phyloP scores from a whole-genome alignment of 2,797 vertebrate species.

The Salmo trutta region DNA sequence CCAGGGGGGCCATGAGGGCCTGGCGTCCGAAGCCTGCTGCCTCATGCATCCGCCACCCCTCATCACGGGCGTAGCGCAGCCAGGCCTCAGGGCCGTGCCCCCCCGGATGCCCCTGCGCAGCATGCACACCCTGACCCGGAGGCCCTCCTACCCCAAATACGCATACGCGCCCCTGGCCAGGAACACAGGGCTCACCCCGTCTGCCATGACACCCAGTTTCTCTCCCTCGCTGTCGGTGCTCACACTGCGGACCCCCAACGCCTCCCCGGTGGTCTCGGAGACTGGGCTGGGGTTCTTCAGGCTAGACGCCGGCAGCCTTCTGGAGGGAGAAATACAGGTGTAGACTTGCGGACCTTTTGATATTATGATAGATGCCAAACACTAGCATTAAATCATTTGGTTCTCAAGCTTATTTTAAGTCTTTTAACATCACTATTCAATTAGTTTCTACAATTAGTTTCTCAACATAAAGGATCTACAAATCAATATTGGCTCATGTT shows the following conservation, averaged over 20 bases:
- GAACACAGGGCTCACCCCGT: slow-evolving; percentile 75
- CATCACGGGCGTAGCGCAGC: slow-evolving; percentile 86
- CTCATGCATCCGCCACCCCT: slow-evolving; percentile 86
- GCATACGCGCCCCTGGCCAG: slow-evolving; percentile 72
- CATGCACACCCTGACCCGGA: slow-evolving; percentile 56
- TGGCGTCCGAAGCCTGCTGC: slow-evolving; percentile 72
- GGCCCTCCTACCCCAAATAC: slow-evolving; percentile 72
- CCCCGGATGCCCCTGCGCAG: slow-evolving; percentile 76
- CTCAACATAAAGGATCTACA: too few species aligned
- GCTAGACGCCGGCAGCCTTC: slow-evolving; percentile 67
- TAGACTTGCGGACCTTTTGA: slow-evolving; percentile 53
- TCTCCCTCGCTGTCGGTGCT: slow-evolving; percentile 86
- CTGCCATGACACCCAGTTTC: slow-evolving; percentile 83
- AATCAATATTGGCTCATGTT: neutral
- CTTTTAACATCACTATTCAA: too few species aligned
- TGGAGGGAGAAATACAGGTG: slow-evolving; percentile 81
- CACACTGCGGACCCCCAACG: slow-evolving; percentile 75
- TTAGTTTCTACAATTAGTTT: too few species aligned
- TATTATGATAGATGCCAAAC: neutral
- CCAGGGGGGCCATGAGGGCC: slow-evolving; percentile 58
- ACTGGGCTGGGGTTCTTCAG: slow-evolving; percentile 67
- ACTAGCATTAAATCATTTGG: neutral
- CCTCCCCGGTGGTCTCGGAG: slow-evolving; percentile 77
- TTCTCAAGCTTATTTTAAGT: neutral
- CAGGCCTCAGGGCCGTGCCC: slow-evolving; percentile 84